Evolutionary conservation across 2,888 invertebrate species (phyloP).

Genomic region (Lasioglossum morio): DNA sequence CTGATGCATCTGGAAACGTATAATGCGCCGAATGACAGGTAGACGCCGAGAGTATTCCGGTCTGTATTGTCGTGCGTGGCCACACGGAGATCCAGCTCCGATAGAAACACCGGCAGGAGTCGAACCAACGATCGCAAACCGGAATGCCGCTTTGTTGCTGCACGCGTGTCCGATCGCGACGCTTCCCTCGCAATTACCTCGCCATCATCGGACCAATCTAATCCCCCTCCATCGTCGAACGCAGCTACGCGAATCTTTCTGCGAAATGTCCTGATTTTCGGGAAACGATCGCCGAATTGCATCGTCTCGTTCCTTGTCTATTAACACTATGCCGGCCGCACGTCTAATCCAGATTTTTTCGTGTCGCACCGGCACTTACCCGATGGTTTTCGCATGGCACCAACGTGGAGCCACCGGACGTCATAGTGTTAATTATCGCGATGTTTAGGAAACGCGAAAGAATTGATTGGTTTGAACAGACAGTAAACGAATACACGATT

Average conservation of each 20-base stretch:
- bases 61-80: slow-evolving; percentile 52
- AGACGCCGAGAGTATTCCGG: slow-evolving; percentile 27
- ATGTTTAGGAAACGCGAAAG: too few species aligned
- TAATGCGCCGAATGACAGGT: slow-evolving; percentile 61
- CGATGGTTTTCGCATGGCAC: too few species aligned
- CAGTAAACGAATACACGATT: too few species aligned
- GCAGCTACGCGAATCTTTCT: not conserved
- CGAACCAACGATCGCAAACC: slow-evolving; percentile 27
- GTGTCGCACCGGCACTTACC: too few species aligned
- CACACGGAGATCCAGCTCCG: slow-evolving; percentile 27
- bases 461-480: too few species aligned
- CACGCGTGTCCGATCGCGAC: slow-evolving; percentile 3
- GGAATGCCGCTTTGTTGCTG: slow-evolving; percentile 1
- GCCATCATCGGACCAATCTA: not conserved
- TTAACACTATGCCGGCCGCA: too few species aligned
- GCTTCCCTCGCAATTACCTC: slow-evolving; percentile 2
- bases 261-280: not conserved
- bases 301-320: too few species aligned
- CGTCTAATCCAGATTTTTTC: too few species aligned
- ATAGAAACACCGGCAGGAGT: slow-evolving; percentile 28
- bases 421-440: too few species aligned
- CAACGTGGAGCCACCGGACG: too few species aligned
- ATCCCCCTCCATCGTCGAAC: not conserved
- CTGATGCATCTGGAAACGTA: slow-evolving; percentile 54
- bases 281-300: not conserved